Percentiles rank a stretch among this genome's conserved stretches.
Conservation (phyloP, 2,888 invertebrate genomes). For the Latheticus oryzae region DNA sequence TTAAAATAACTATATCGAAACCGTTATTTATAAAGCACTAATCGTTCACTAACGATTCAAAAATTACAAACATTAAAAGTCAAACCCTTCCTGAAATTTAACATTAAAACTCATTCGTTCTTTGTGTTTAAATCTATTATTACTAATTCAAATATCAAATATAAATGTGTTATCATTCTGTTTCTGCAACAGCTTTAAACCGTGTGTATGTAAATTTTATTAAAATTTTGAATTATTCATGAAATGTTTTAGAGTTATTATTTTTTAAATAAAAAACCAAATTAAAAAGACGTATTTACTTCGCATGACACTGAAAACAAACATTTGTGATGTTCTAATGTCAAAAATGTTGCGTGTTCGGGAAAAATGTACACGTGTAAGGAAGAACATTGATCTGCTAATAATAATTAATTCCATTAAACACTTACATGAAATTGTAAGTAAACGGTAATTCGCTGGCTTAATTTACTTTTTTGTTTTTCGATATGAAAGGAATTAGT, state of each 20-base stretch:
- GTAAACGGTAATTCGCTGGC: background rate
- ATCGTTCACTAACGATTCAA: no score
- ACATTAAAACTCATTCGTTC: no score
- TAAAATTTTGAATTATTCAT: constrained; percentile 21
- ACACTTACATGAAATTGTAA: constrained; percentile 8
- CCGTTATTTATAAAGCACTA: no score
- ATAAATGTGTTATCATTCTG: constrained; percentile 1
- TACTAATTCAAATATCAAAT: no score
- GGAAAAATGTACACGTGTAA: constrained; percentile 27
- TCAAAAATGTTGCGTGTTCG: constrained; percentile 25
- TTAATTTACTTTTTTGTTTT: no score
- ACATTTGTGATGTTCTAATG: constrained; percentile 20
- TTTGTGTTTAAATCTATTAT: no score
- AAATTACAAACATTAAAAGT: no score
- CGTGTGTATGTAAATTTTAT: constrained; percentile 18
- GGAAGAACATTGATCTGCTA: constrained; percentile 21
- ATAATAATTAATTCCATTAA: constrained; percentile 31
- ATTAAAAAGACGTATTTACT: constrained; percentile 8
- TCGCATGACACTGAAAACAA: constrained; percentile 20
- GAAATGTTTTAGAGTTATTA: constrained; percentile 13
- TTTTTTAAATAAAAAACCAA: constrained; percentile 22
- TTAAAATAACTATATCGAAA: no score
- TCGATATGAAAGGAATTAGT: no score
- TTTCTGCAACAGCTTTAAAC: constrained; percentile 14
- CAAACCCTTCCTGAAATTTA: no score